Evolutionary conservation across 2,113 vertebrate genomes (phyloP).

Genomic region (Channa argus): DNA sequence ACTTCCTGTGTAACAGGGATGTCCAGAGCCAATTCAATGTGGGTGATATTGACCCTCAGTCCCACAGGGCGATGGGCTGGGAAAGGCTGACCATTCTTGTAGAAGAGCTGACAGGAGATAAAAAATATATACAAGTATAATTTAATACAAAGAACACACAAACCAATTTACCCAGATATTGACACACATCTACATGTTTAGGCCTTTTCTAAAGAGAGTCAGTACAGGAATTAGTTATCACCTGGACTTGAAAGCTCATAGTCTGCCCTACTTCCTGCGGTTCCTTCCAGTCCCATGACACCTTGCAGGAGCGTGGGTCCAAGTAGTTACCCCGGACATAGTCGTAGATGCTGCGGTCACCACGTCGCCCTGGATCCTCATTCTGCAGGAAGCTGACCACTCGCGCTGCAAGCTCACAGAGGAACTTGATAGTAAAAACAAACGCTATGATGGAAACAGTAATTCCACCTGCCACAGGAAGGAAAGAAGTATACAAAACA

Average conservation of each 20-base stretch:
- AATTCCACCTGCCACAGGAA: conserved; percentile 89
- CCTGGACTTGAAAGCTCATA: conserved; percentile 98
- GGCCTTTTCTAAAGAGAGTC: not conserved
- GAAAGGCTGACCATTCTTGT: conserved; percentile 98
- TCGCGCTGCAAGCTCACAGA: conserved; percentile 96
- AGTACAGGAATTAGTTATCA: conserved; percentile 16
- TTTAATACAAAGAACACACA: not conserved
- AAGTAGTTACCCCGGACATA: conserved; percentile 98
- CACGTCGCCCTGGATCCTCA: conserved; percentile 95
- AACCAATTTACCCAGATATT: not conserved
- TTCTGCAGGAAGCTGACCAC: conserved; percentile 98
- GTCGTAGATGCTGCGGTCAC: conserved; percentile 97
- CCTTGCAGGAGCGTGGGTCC: conserved; percentile 97
- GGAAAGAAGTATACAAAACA: conserved; percentile 10
- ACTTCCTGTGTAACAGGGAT: conserved; percentile 97
- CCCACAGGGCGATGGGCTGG: conserved; percentile 92
- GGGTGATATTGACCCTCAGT: conserved; percentile 94
- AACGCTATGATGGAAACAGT: conserved; percentile 98
- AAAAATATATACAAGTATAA: not conserved
- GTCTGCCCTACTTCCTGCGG: conserved; percentile 98
- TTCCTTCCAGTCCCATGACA: conserved; percentile 99
- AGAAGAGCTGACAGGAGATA: conserved; percentile 88
- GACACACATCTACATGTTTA: not conserved
- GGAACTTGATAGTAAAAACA: conserved; percentile 99
- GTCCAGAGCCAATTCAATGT: conserved; percentile 94